phyloP scores from a whole-genome alignment of 2,888 invertebrate species.

The Ophion ellenae region DNA sequence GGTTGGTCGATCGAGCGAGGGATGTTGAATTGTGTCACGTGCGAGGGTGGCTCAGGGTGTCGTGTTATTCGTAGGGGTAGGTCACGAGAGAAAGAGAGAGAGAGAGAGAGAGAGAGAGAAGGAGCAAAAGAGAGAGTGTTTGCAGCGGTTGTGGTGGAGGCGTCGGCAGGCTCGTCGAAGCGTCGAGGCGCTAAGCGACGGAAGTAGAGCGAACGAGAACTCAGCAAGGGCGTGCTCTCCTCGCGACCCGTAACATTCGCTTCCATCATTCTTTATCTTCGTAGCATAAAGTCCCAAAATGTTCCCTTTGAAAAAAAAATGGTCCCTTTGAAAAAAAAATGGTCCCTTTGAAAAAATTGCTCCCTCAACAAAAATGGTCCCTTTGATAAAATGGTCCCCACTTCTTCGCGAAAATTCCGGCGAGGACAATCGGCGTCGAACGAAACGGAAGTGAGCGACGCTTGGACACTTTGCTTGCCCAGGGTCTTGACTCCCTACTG shows the following conservation, averaged over 20 bases:
- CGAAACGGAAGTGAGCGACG: too few species aligned
- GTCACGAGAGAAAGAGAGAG: slow-evolving; percentile 15
- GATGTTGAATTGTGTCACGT: slow-evolving; percentile 58
- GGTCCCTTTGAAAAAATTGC: too few species aligned
- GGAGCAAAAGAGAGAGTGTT: slow-evolving; percentile 6
- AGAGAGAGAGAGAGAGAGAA: slow-evolving; percentile 9
- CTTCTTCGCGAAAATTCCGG: too few species aligned
- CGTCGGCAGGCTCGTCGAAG: slow-evolving; percentile 74
- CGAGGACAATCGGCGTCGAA: too few species aligned
- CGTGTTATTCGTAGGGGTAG: slow-evolving; percentile 62
- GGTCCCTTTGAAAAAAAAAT: too few species aligned
- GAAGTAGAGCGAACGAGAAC: slow-evolving; percentile 81
- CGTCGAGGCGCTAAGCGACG: slow-evolving; percentile 83
- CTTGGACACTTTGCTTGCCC: too few species aligned
- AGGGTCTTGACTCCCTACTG: too few species aligned
- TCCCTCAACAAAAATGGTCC: too few species aligned
- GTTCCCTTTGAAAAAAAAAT: too few species aligned
- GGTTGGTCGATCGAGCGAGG: slow-evolving; percentile 53
- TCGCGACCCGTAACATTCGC: background rate
- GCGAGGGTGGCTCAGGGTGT: slow-evolving; percentile 75
- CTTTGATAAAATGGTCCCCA: too few species aligned
- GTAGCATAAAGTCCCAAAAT: too few species aligned
- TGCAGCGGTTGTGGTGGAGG: slow-evolving; percentile 38
- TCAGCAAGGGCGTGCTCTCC: slow-evolving; percentile 12
- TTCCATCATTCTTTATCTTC: background rate